Evolutionary conservation across 2,113 vertebrate genomes (phyloP).

Genomic region (Eublepharis macularius): DNA sequence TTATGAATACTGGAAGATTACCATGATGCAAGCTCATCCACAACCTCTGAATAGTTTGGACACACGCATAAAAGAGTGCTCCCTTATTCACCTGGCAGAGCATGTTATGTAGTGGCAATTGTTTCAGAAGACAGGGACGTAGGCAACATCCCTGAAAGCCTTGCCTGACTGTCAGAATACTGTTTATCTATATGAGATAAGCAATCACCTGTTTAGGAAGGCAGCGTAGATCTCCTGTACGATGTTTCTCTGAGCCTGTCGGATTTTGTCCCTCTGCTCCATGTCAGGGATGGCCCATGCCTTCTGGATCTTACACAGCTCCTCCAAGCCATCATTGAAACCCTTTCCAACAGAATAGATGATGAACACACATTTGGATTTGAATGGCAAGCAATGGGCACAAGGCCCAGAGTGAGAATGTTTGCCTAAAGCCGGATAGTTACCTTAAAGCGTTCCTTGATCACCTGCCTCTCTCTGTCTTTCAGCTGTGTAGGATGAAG

Average conservation of each 20-base stretch:
- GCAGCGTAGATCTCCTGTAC: constrained; percentile 88
- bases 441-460: constrained; percentile 99
- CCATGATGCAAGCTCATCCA: too few relatives aligned
- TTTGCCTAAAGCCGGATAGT: constrained; percentile 28
- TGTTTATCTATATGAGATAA: background rate
- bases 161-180: background rate
- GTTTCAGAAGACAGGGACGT: background rate
- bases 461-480: constrained; percentile 96
- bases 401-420: background rate
- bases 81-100: too few relatives aligned
- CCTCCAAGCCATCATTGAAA: constrained; percentile 95
- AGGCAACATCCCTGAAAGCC: background rate
- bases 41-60: background rate
- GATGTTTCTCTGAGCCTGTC: constrained; percentile 86
- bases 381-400: background rate
- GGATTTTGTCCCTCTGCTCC: constrained; percentile 90
- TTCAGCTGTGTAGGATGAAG: constrained; percentile 81
- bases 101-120: background rate
- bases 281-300: constrained; percentile 96
- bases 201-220: constrained; percentile 87
- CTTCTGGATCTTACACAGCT: constrained; percentile 96
- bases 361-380: background rate
- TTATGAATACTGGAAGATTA: background rate
- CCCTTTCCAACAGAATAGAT: constrained; percentile 76
- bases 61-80: background rate